A percentile compares a stretch with the other conserved stretches of the same genome.
Conservation (phyloP, 2,113 vertebrate genomes). For the Rattus norvegicus region GRCr8 NC_086022.1:162588501-162589000, state of each 20-base stretch:
- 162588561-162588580: background rate
- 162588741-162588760: background rate
- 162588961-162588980: background rate
- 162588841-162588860: background rate
- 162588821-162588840: background rate
- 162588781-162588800: too few relatives aligned
- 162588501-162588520: background rate
- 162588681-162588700: background rate
- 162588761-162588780: too few relatives aligned
- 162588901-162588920: background rate
- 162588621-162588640: background rate
- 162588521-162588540: background rate
- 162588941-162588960: background rate
- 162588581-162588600: background rate
- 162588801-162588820: background rate
- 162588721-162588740: background rate
- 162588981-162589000: background rate
- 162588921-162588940: slow-evolving; percentile 23
- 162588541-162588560: slow-evolving; percentile 29
- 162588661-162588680: background rate
- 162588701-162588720: background rate
- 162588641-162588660: background rate
- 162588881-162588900: background rate
- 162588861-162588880: background rate
- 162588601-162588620: background rate